Evolutionary conservation across 2,888 invertebrate species (phyloP), one percentile per base, ranked within the genome.

Genomic region (Hemicrepidius hirtus): DNA sequence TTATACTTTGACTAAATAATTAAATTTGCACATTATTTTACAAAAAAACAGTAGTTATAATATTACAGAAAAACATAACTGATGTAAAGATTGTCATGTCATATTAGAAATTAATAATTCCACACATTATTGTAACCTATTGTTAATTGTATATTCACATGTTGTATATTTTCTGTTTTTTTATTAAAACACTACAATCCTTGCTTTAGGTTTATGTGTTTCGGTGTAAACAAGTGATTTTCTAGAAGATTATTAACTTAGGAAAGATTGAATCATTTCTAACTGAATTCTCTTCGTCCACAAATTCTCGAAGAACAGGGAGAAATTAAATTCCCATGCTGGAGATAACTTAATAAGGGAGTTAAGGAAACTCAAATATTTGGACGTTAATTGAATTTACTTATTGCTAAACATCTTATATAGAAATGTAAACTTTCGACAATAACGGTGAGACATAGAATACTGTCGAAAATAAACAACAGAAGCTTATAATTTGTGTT

Each of bases 291-390:
- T 50, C 21, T 21, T 50, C 16, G 16, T 20, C 24, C 21, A 18
- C 21, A 50, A 50, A 50, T 21, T 24, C 18, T 13, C 9, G 18
- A 50, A 9, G 4, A 50, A 50, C 5, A 10, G 21, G 9, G 21
- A n/a, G 9, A 50, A 50, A 50, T 50, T 20, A 50, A 21, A 50
- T 50, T 24, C 5, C 46, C 9, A 10, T 20, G 50, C n/a, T 12
- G 41, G 41, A 10, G 21, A 5, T 50, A 50, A 50, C 12, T 24
- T 21, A 50, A 50, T 50, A 50, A 50, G 50, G 4, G n/a, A 21
- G 50, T 50, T 50, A 12, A 50, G 21, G 50, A 50, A 50, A 50
- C 50, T 50, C 50, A 50, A 21, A 50, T 50, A 50, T 50, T 50
- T 50, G 12, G 7, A 12, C 50, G 21, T 50, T 18, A 50, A 12